Conservation (phyloP, 2,888 invertebrate species). For the Stegophylla sp. region DNA sequence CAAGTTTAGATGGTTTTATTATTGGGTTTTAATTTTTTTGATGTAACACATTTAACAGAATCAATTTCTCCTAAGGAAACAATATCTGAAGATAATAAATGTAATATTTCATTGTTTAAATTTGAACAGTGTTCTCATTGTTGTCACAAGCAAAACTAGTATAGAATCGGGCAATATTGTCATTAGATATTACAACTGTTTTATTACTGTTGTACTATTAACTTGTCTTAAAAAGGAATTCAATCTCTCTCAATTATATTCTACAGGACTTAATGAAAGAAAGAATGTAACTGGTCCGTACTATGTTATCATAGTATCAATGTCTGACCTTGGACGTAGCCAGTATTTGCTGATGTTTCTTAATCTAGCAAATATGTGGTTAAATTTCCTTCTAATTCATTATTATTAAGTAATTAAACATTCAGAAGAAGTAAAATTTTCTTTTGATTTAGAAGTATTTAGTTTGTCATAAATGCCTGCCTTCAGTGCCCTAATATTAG, state of each 20-base stretch:
- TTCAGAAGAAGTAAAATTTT: conserved; percentile 61
- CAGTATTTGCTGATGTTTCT: neutral
- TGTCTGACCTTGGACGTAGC: neutral
- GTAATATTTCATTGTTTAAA: conserved; percentile 5
- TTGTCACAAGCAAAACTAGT: conserved; percentile 6
- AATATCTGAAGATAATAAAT: conserved; percentile 11
- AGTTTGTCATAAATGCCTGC: conserved; percentile 63
- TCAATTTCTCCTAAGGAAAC: neutral
- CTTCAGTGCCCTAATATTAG: conserved; percentile 61
- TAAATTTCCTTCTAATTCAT: conserved; percentile 62
- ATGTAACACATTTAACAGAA: neutral
- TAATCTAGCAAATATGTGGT: conserved; percentile 59
- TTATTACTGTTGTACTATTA: conserved; percentile 60
- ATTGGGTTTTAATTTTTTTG: neutral
- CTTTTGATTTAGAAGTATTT: conserved; percentile 61
- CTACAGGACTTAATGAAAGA: conserved; percentile 61
- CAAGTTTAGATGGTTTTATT: neutral
- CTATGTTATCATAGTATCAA: conserved; percentile 62
- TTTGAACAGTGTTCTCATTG: neutral
- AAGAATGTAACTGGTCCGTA: conserved; percentile 62
- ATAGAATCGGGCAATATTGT: neutral
- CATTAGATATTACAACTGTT: neutral
- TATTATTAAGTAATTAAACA: conserved; percentile 62
- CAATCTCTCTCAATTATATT: conserved; percentile 63
- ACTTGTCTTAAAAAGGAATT: conserved; percentile 61